Evolutionary conservation across 2,888 invertebrate species (phyloP), one percentile per base, ranked within the genome.

Genomic region (Cataglyphis livida): DNA sequence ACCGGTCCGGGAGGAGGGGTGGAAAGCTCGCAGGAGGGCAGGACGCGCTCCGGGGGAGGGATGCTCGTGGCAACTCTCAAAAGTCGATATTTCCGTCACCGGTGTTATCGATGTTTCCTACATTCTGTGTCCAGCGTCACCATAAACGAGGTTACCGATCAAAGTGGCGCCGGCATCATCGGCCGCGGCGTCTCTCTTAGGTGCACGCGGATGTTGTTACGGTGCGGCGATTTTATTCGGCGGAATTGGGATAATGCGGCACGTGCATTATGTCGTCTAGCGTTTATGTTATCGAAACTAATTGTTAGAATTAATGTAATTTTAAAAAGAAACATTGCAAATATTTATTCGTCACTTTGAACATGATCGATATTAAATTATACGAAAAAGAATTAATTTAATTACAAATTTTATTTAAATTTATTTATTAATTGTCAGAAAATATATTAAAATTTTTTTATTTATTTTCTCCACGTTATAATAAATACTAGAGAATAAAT

Each of bases 81-180:
- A 93, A 94, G 93, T 94, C 93, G 93, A 93, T 94, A 93, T 94
- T 94, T 94, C 93, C 93, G 93, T 93, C 93, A 93, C 91, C 92
- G 93, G 92, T 91, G 93, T 93, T 94, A 93, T 93, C 93, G 92
- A 92, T 92, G 93, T 93, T 93, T 93, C 93, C 93, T 93, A 91
- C 91, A 90, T 91, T 91, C 91, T 90, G 91, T 92, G 90, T 90
- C 92, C 92, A 92, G 92, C 91, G 91, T 92, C 92, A 91, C 89
- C 91, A 89, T 91, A 93, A 93, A 93, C 90, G 91, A 93, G 93
- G 92, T 93, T 93, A 93, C 91, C 91, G 92, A 93, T 93, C 93
- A 92, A 93, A 93, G 93, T 92, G 87, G 64, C 78, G 82, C 65
- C 88, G 84, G 21, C 81, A 84, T 44, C 76, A 76, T n/a, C 82